Conservation (phyloP, 2,113 vertebrate species). For the Holacanthus passer region DNA sequence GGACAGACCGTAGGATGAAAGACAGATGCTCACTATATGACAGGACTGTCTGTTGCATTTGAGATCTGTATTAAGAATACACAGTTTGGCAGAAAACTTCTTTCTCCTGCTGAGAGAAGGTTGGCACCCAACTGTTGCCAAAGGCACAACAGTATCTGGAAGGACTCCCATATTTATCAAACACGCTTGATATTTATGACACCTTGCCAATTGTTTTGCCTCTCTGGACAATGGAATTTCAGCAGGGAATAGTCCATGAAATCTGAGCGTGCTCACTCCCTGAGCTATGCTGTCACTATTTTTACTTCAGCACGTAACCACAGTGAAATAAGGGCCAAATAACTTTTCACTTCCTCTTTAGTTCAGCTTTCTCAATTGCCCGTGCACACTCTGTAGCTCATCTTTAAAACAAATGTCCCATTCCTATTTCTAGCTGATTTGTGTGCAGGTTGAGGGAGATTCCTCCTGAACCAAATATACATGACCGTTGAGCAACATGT, state of each 20-base stretch:
- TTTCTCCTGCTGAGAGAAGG: slow-evolving; percentile 6
- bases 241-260: not conserved
- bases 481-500: not conserved
- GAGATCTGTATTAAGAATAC: slow-evolving; percentile 10
- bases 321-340: not conserved
- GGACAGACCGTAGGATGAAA: not conserved
- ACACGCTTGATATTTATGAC: slow-evolving; percentile 12
- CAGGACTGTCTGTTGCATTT: not conserved
- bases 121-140: not conserved
- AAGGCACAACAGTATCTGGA: slow-evolving; percentile 17
- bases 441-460: not conserved
- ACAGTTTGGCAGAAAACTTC: not conserved
- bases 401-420: slow-evolving; percentile 7
- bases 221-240: not conserved
- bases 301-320: slow-evolving; percentile 12
- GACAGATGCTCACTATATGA: not conserved
- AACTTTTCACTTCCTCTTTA: not conserved
- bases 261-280: not conserved
- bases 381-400: not conserved
- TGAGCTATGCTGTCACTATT: not conserved
- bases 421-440: slow-evolving; percentile 3
- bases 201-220: not conserved
- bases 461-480: not conserved
- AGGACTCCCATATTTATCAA: not conserved
- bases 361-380: not conserved